phyloP scores from a whole-genome alignment of 2,888 invertebrate genomes.

The Camptogramma bilineatum region DNA sequence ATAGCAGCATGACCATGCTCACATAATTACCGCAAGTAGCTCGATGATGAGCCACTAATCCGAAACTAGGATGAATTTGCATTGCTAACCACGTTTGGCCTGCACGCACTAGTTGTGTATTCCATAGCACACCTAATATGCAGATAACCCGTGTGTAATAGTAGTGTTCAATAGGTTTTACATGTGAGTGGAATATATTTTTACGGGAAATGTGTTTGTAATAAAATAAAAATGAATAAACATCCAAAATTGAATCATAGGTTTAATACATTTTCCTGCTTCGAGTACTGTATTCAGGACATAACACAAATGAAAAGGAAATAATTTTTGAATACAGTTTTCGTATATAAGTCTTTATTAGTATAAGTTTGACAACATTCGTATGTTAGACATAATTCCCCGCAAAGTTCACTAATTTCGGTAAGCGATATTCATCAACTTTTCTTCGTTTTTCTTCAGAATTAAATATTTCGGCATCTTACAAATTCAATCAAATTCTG shows the following conservation, averaged over 20 bases:
- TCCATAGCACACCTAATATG: constrained; percentile 22
- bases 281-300: not conserved
- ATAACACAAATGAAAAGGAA: no score
- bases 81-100: constrained; percentile 67
- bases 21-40: constrained; percentile 76
- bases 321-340: no score
- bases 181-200: not conserved
- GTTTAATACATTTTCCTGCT: not conserved
- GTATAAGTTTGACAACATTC: no score
- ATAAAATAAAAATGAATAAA: not conserved
- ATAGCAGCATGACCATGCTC: constrained; percentile 53
- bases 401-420: no score
- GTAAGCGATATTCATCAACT: no score
- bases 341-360: no score
- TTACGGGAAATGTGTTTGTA: not conserved
- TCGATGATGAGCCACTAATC: constrained; percentile 77
- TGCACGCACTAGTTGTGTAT: constrained; percentile 40
- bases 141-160: constrained; percentile 25
- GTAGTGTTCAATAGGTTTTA: constrained; percentile 11
- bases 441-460: no score
- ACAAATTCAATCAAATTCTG: no score
- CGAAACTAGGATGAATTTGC: constrained; percentile 80
- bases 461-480: no score
- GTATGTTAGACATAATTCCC: no score
- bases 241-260: not conserved